Conservation (phyloP, 2,888 invertebrate genomes). For the Octonoba sinensis region DNA sequence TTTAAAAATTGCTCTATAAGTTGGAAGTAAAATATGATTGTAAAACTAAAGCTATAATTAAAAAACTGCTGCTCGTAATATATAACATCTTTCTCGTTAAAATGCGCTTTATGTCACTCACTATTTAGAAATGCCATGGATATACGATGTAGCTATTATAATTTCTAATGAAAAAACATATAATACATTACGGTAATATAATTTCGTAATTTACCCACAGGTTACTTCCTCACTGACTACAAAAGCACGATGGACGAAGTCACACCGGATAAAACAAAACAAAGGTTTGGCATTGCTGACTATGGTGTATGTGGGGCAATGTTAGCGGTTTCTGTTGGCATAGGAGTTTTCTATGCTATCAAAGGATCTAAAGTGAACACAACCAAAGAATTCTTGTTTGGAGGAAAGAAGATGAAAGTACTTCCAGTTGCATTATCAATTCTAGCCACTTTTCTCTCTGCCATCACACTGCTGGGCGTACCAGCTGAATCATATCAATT, state of each 20-base stretch:
- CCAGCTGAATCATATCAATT: constrained; percentile 91
- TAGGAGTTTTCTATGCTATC: constrained; percentile 88
- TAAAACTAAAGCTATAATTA: too few species aligned
- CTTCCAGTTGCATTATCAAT: constrained; percentile 91
- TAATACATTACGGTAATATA: too few species aligned
- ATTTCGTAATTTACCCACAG: too few species aligned
- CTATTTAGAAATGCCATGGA: too few species aligned
- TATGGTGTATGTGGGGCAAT: constrained; percentile 82
- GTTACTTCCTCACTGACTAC: too few species aligned
- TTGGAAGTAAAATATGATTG: too few species aligned
- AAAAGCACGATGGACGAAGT: not conserved
- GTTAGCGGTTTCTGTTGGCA: constrained; percentile 83
- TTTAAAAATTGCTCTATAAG: too few species aligned
- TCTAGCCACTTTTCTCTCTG: constrained; percentile 91
- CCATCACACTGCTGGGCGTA: constrained; percentile 89
- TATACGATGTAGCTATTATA: too few species aligned
- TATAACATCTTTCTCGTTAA: too few species aligned
- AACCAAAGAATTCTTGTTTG: constrained; percentile 84
- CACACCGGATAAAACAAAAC: constrained; percentile 2
- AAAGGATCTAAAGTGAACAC: constrained; percentile 77
- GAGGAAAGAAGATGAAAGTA: constrained; percentile 84
- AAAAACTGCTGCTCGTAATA: too few species aligned
- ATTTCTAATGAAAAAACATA: too few species aligned
- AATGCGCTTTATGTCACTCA: too few species aligned
- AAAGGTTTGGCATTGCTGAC: constrained; percentile 73